Percentiles rank a stretch among this genome's conserved stretches.
Conservation (phyloP, 2,888 invertebrate genomes). For the Cerceris rybyensis region DNA sequence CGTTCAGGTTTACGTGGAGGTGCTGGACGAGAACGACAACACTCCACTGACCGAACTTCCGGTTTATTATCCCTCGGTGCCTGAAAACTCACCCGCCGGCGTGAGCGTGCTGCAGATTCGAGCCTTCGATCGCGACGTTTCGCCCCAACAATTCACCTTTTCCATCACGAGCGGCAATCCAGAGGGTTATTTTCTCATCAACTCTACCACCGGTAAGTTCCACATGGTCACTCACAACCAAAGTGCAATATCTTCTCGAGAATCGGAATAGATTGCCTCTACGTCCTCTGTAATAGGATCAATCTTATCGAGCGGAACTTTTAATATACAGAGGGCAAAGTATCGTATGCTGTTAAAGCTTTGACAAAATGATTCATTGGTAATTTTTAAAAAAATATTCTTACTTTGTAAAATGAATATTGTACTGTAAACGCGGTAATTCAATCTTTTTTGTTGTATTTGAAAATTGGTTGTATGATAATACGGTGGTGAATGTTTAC, state of each 20-base stretch:
- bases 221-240: slow-evolving; percentile 40
- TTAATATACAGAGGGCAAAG: slow-evolving; percentile 41
- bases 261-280: slow-evolving; percentile 47
- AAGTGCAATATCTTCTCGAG: slow-evolving; percentile 37
- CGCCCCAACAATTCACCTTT: slow-evolving; percentile 87
- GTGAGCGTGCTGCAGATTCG: slow-evolving; percentile 88
- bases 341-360: background rate
- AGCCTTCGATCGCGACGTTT: slow-evolving; percentile 91
- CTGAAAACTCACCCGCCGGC: slow-evolving; percentile 90
- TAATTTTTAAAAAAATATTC: background rate
- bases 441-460: too few relatives aligned
- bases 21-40: slow-evolving; percentile 97
- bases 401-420: background rate
- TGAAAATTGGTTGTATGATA: too few relatives aligned
- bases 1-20: slow-evolving; percentile 89
- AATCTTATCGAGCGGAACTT: slow-evolving; percentile 46
- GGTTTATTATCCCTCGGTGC: slow-evolving; percentile 91
- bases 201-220: slow-evolving; percentile 89
- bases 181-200: slow-evolving; percentile 94
- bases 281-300: slow-evolving; percentile 45
- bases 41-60: slow-evolving; percentile 94
- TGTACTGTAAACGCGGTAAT: too few relatives aligned
- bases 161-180: slow-evolving; percentile 95
- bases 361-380: background rate
- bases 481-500: too few relatives aligned